Conservation (phyloP, 2,888 invertebrate species). For the Heliconius aoede region DNA sequence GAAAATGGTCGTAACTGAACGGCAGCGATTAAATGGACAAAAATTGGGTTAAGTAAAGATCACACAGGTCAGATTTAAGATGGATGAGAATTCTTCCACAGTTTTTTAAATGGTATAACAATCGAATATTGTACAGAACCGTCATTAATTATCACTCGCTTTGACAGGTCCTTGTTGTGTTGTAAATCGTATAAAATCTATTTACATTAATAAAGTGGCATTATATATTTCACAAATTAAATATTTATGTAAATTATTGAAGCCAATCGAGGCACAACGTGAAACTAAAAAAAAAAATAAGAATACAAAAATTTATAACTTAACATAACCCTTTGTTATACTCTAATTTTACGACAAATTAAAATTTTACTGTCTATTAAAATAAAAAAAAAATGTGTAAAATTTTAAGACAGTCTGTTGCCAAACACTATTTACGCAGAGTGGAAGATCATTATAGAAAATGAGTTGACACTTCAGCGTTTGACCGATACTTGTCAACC, state of each 20-base stretch:
- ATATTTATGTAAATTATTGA: too few relatives aligned
- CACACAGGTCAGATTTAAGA: neutral
- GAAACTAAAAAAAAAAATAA: too few relatives aligned
- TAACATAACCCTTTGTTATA: too few relatives aligned
- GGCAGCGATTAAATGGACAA: neutral
- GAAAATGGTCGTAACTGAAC: neutral
- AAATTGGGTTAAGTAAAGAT: neutral
- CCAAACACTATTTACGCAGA: slow-evolving; percentile 10
- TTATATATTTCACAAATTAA: too few relatives aligned
- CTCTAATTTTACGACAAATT: too few relatives aligned
- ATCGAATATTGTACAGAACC: too few relatives aligned
- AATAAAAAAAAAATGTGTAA: slow-evolving; percentile 3
- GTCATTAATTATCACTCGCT: too few relatives aligned
- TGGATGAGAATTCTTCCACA: neutral
- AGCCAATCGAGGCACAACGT: neutral
- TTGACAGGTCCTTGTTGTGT: too few relatives aligned
- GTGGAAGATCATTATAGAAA: slow-evolving; percentile 24
- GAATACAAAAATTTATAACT: too few relatives aligned
- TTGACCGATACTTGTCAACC: slow-evolving; percentile 24
- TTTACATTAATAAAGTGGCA: too few relatives aligned
- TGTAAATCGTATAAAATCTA: too few relatives aligned
- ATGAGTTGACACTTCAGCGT: slow-evolving; percentile 23
- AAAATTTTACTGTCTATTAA: neutral
- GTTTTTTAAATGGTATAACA: neutral
- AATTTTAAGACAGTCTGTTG: neutral